Evolutionary conservation across 2,797 vertebrate species (phyloP).

Genomic region (Phalanger gymnotis): DNA sequence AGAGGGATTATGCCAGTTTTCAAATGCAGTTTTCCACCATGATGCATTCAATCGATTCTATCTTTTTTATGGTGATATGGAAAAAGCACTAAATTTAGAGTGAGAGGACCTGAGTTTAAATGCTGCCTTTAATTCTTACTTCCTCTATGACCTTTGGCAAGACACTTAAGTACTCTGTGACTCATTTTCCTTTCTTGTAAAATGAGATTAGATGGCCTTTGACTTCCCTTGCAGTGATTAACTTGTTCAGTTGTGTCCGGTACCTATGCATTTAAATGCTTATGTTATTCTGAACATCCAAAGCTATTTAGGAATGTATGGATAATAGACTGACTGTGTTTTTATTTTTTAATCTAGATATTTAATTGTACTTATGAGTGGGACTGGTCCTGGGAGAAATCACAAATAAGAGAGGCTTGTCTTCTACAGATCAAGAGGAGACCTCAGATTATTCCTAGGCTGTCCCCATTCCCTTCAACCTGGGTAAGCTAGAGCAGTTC

Average conservation of each 20-base stretch:
- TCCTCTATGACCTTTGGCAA: neutral
- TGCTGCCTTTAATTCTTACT: neutral
- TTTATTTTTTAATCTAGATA: neutral
- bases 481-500: neutral
- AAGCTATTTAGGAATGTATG: constrained; percentile 25
- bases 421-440: neutral
- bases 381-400: neutral
- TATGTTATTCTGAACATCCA: constrained; percentile 36
- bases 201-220: neutral
- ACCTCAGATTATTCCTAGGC: neutral
- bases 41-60: constrained; percentile 36
- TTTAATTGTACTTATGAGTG: neutral
- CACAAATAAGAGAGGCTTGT: constrained; percentile 9
- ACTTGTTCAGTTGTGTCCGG: neutral
- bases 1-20: constrained; percentile 45
- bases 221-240: neutral
- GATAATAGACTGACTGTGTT: constrained; percentile 43
- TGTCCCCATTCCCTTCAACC: neutral
- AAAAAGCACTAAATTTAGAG: neutral
- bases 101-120: neutral
- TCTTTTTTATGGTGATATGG: neutral
- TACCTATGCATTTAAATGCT: neutral
- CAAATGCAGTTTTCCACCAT: constrained; percentile 20
- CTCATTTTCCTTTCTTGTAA: neutral
- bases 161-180: neutral